Evolutionary conservation across 2,113 vertebrate genomes (phyloP).

Genomic region (Phasianus colchicus): DNA sequence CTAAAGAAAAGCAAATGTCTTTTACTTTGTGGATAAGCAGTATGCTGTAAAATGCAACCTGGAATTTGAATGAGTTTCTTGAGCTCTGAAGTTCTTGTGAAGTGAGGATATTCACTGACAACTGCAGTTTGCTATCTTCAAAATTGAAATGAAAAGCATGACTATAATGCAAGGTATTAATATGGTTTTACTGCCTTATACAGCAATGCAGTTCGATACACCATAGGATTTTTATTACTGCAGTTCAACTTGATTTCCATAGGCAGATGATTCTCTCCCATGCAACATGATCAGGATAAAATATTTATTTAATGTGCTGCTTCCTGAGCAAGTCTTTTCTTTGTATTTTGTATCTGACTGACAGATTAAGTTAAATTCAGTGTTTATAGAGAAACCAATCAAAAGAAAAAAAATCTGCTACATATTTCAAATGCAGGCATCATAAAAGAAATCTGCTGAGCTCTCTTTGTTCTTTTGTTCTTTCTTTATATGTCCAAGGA

Average conservation of each 20-base stretch:
- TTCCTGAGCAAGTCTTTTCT: background rate
- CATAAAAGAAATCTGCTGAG: background rate
- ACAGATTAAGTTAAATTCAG: background rate
- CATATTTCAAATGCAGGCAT: background rate
- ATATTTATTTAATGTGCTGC: background rate
- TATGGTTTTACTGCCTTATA: background rate
- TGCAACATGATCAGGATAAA: background rate
- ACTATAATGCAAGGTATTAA: background rate
- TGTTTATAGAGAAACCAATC: background rate
- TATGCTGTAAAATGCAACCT: background rate
- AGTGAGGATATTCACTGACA: background rate
- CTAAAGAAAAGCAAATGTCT: background rate
- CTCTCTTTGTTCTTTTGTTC: background rate
- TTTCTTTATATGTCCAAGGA: background rate
- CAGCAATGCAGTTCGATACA: background rate
- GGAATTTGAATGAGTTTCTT: slow-evolving; percentile 8
- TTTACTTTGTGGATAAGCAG: background rate
- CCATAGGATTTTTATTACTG: background rate
- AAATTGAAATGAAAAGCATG: background rate
- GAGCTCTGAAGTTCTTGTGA: background rate
- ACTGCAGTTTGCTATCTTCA: background rate
- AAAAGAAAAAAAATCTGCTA: background rate
- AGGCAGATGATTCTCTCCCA: background rate
- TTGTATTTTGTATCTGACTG: background rate
- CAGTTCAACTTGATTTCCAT: background rate